Conservation (phyloP, 2,113 vertebrate species). For the Chlorodrepanis virens region DNA sequence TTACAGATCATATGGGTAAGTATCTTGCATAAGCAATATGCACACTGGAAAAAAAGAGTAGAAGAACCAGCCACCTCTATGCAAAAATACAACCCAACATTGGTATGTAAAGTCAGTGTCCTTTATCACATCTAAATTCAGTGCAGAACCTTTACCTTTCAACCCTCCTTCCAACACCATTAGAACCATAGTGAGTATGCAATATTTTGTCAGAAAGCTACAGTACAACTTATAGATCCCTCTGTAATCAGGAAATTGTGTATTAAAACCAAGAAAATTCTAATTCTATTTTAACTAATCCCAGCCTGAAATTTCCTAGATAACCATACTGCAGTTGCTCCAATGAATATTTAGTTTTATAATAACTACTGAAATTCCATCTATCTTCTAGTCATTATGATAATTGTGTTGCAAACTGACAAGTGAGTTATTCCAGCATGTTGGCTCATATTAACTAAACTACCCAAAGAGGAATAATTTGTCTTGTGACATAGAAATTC, state of each 20-base stretch:
- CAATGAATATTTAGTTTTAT: slow-evolving; percentile 24
- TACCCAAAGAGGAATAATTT: neutral
- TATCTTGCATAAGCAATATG: neutral
- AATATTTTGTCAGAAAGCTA: neutral
- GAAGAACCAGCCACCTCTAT: neutral
- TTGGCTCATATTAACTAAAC: neutral
- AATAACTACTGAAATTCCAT: neutral
- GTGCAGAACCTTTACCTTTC: neutral
- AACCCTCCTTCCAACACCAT: neutral
- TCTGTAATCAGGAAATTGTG: neutral
- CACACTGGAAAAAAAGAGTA: neutral
- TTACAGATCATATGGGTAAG: neutral
- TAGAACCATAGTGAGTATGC: neutral
- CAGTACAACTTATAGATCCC: neutral
- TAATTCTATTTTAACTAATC: neutral
- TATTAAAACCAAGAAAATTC: neutral
- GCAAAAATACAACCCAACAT: neutral
- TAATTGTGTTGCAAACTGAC: neutral
- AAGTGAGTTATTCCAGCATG: neutral
- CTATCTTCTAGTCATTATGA: neutral
- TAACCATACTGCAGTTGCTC: neutral
- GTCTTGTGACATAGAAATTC: neutral
- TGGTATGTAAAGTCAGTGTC: neutral
- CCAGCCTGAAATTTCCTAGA: neutral
- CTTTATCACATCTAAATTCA: neutral